phyloP scores from a whole-genome alignment of 2,113 vertebrate species.

The Condylura cristata region DNA sequence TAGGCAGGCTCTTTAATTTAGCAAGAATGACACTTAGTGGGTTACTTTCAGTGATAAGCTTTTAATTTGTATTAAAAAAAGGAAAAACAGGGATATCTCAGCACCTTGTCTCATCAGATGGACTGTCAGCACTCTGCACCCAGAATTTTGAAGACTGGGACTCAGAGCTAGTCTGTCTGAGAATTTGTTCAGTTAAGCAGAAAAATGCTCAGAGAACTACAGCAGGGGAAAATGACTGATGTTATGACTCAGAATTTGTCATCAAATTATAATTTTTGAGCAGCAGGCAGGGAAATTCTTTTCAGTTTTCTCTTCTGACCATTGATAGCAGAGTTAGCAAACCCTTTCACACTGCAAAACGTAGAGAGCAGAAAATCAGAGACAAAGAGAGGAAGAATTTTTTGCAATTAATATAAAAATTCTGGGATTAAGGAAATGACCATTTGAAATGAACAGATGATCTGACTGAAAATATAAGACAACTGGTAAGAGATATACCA shows the following conservation, averaged over 20 bases:
- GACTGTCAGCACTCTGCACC: not conserved
- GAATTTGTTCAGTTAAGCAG: not conserved
- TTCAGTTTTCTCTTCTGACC: not conserved
- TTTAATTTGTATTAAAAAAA: not conserved
- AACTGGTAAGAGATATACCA: not conserved
- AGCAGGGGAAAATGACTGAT: not conserved
- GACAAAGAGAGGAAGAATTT: not conserved
- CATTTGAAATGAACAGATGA: not conserved
- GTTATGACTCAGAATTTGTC: not conserved
- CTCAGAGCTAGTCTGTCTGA: not conserved
- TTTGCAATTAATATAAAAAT: conserved; percentile 49
- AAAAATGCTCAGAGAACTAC: not conserved
- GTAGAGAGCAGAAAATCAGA: not conserved
- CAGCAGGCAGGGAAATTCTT: not conserved
- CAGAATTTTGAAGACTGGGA: not conserved
- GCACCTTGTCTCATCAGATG: not conserved
- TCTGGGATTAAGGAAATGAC: not conserved
- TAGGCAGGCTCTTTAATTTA: not conserved
- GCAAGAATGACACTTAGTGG: not conserved
- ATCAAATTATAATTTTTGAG: not conserved
- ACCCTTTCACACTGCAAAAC: not conserved
- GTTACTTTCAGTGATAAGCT: not conserved
- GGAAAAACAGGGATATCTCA: not conserved
- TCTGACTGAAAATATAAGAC: conserved; percentile 27
- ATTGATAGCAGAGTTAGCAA: not conserved